Base-by-base conservation (phyloP, 2,797 vertebrate species). In the Echiichthys vipera region DNA sequence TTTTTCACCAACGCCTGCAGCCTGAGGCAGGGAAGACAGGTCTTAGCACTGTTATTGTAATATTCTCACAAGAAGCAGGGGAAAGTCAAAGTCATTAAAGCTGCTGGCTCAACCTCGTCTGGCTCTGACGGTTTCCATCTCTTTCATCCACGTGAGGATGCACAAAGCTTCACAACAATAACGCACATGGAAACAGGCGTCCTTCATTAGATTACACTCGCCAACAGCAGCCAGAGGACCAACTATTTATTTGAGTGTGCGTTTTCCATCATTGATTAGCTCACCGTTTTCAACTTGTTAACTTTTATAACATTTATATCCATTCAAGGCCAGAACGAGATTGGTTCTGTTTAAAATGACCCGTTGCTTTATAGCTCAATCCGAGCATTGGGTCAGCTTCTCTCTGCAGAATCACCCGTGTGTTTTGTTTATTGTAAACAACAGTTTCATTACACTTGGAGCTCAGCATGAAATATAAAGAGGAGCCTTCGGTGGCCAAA, bases 261-360 rank as follows among this genome's bases (percentile, higher is more conserved):
- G 9, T 89, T 89, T 87, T 89, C 86, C 82, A 84, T 77, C 32
- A 14, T 84, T 82, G 74, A 88, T 89, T 86, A 80, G 66, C 75
- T 58, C 65, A 70, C 50, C 58, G 40, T 79, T 80, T 74, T 87
- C 73, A 77, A 77, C 86, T 86, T 83, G 67, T 84, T 89, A 78
- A 88, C 58, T 87, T 92, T 92, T 78, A 91, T 53, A 74, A 82
- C 74, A 53, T 66, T 65, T 57, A 29, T 61, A 50, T 81, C 46
- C 67, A 64, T 58, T 79, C 56, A 36, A 56, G 63, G 66, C 46
- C 64, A 46, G 65, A 45, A 46, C 9, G 68, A 72, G 69, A 81
- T 22, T 9, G 30, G 15, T 51, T 79, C 34, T 50, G 54, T 74
- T 57, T 86, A 45, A 75, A 80, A 64, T 61, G 50, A 76, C 61